phyloP scores from a whole-genome alignment of 2,888 invertebrate genomes.

The Lissocephala sabroskyi region DNA sequence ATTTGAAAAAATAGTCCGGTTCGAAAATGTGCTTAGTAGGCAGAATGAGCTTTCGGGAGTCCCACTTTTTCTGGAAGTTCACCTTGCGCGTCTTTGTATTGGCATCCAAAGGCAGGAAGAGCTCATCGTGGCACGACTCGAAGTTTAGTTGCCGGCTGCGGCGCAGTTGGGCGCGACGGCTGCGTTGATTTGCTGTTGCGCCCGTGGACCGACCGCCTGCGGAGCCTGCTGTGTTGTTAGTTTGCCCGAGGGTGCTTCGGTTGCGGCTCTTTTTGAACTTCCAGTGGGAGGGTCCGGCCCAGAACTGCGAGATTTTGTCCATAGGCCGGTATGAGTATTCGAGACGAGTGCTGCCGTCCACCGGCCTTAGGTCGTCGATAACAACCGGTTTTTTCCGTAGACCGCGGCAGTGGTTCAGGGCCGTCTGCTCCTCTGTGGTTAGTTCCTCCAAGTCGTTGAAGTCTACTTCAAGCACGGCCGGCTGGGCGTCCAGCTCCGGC shows the following conservation, averaged over 20 bases:
- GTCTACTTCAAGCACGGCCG: constrained; percentile 70
- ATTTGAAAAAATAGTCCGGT: constrained; percentile 54
- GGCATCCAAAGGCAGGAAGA: constrained; percentile 56
- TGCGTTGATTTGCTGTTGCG: constrained; percentile 17
- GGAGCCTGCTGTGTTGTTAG: constrained; percentile 4
- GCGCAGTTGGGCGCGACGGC: constrained; percentile 32
- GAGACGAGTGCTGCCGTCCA: constrained; percentile 73
- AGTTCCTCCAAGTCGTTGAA: constrained; percentile 72
- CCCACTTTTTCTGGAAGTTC: constrained; percentile 71
- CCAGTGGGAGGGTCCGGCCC: constrained; percentile 92
- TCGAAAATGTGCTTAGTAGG: constrained; percentile 68
- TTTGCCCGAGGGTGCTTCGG: constrained; percentile 39
- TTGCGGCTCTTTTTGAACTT: constrained; percentile 75
- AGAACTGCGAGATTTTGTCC: constrained; percentile 74
- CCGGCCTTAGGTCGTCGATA: constrained; percentile 77
- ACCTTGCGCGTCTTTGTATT: constrained; percentile 60
- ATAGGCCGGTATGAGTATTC: constrained; percentile 82
- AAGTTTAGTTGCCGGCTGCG: constrained; percentile 58
- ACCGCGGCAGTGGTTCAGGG: constrained; percentile 67
- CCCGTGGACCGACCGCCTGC: constrained; percentile 1
- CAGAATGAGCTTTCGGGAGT: constrained; percentile 68
- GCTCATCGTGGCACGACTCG: constrained; percentile 56
- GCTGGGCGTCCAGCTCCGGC: constrained; percentile 70
- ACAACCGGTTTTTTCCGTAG: constrained; percentile 69
- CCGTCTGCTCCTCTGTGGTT: constrained; percentile 68